Conservation (phyloP, 1,140 invertebrate species). For the Chymomyza costata region DNA sequence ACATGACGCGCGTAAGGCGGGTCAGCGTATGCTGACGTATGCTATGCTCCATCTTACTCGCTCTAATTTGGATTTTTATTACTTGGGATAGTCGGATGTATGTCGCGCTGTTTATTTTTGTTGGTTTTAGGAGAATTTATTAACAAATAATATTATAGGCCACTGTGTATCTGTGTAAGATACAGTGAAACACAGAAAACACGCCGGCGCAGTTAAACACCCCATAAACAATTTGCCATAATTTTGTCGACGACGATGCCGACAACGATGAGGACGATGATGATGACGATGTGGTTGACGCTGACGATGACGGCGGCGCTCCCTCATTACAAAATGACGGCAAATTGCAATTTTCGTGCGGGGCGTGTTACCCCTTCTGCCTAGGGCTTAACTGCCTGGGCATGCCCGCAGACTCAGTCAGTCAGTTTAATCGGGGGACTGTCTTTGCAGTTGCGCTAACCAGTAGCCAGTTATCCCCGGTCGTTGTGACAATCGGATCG, state of each 20-base stretch:
- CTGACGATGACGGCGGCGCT: slow-evolving; percentile 37
- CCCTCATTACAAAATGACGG: slow-evolving; percentile 72
- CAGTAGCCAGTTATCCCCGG: slow-evolving; percentile 37
- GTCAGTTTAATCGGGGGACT: too few species aligned
- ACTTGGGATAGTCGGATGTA: too few species aligned
- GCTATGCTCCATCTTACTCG: too few species aligned
- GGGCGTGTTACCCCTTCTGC: slow-evolving; percentile 27
- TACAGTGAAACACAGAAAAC: slow-evolving; percentile 18
- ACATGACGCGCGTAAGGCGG: slow-evolving; percentile 30
- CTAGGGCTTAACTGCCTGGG: too few species aligned
- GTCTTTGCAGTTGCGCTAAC: too few species aligned
- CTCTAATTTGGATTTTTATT: too few species aligned
- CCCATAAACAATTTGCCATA: slow-evolving; percentile 71
- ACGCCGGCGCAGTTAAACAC: slow-evolving; percentile 60
- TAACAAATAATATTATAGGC: slow-evolving; percentile 73
- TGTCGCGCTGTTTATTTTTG: too few species aligned
- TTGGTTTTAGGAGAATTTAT: slow-evolving; percentile 71
- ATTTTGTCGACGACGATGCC: slow-evolving; percentile 47
- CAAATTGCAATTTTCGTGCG: slow-evolving; percentile 68
- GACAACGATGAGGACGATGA: slow-evolving; percentile 26
- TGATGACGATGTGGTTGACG: slow-evolving; percentile 15
- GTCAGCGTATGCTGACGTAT: slow-evolving; percentile 13
- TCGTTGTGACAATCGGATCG: slow-evolving; percentile 68
- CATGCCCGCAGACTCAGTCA: too few species aligned
- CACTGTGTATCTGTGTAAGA: slow-evolving; percentile 39